Base-by-base conservation (phyloP, 2,888 invertebrate species). In the Glomeris marginata region DNA sequence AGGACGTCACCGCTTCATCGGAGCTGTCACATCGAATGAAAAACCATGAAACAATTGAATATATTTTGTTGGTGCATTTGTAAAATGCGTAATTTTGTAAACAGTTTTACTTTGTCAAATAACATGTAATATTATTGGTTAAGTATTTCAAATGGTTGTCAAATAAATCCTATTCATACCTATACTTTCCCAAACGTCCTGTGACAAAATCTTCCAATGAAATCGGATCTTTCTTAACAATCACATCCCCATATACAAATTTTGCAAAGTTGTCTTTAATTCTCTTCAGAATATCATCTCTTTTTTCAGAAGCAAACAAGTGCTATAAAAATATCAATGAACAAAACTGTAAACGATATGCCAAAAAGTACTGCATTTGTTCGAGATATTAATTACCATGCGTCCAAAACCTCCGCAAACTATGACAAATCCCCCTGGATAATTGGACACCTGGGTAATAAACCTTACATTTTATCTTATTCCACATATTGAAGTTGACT, bases 1-100 rank as follows among this genome's bases (percentile, higher is more conserved):
- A 79, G 1, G 97, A 95, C 2, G 97, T 98, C 63, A 95, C 79
- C 64, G 86, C 86, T 65, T 92, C 88, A 69, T 98, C 98, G 11
- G 81, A 82, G 63, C 94, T 94, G 66, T 55, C 77, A 70, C 42
- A 47, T 13, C 11, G 41, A 49, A 11, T 45, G 49, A 55, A 48
- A 49, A 53, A 51, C 35, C 22, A 47, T 35, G 34, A 38, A 33
- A 49, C 33, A 45, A 8, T 15, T 35, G 33, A 22, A 54, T 45
- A 51, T 15, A n/a, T n/a, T n/a, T n/a, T n/a, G n/a, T n/a, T n/a
- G n/a, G n/a, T n/a, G n/a, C n/a, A n/a, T n/a, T n/a, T n/a, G n/a
- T n/a, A n/a, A n/a, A n/a, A n/a, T n/a, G n/a, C n/a, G n/a, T n/a
- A n/a, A n/a, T n/a, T n/a, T n/a, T n/a, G n/a, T n/a, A n/a, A n/a